Conservation (phyloP, 2,888 invertebrate species). For the Sinhomidia bicolor region DNA sequence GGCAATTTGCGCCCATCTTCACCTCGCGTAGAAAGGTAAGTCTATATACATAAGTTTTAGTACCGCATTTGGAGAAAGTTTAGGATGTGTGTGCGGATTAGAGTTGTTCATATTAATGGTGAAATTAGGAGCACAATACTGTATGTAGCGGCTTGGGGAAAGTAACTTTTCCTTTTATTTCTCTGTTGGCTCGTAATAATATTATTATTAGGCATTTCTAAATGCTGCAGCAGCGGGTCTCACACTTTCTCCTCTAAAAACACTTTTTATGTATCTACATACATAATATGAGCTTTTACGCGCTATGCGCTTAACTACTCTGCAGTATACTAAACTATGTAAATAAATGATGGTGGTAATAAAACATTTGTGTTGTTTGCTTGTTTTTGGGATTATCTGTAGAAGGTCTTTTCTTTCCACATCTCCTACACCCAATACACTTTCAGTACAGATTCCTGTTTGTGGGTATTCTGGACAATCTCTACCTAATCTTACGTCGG, state of each 20-base stretch:
- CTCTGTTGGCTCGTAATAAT: background rate
- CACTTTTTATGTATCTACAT: background rate
- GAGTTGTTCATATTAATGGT: conserved; percentile 1
- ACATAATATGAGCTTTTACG: background rate
- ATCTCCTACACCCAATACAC: conserved; percentile 86
- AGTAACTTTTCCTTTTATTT: background rate
- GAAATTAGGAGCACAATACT: background rate
- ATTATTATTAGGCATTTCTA: too few species aligned
- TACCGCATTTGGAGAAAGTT: background rate
- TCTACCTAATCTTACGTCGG: conserved; percentile 87
- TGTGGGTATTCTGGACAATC: conserved; percentile 87
- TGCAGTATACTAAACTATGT: background rate
- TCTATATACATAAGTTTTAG: background rate
- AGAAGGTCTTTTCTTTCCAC: conserved; percentile 82
- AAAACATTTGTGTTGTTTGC: conserved; percentile 32
- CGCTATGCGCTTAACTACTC: background rate
- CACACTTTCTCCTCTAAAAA: background rate
- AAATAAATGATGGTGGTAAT: conserved; percentile 23
- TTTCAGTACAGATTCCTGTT: conserved; percentile 86
- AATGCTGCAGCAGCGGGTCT: background rate
- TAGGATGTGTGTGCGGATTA: background rate
- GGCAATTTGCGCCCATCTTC: conserved; percentile 80
- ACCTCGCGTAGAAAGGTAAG: conserved; percentile 81
- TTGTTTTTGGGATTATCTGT: conserved; percentile 57
- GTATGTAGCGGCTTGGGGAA: conserved; percentile 15